Evolutionary conservation across 2,113 vertebrate genomes (phyloP).

Genomic region (Salvelinus fontinalis): DNA sequence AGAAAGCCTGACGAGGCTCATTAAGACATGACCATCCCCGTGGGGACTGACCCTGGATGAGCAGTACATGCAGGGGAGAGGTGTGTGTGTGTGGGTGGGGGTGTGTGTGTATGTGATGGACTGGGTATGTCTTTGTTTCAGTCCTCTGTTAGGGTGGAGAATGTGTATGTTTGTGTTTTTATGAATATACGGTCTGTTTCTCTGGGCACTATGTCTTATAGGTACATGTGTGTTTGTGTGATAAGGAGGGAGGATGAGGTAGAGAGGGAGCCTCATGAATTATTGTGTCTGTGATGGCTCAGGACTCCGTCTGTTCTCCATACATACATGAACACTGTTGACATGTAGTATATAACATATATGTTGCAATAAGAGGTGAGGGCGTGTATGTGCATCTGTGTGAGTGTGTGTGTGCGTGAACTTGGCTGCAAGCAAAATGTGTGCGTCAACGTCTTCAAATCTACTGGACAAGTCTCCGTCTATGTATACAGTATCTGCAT

Average conservation of each 20-base stretch:
- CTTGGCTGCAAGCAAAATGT: not conserved
- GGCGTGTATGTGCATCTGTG: not conserved
- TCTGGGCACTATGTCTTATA: not conserved
- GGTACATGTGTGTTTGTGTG: not conserved
- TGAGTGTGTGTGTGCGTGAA: not conserved
- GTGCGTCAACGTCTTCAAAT: not conserved
- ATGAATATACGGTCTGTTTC: not conserved
- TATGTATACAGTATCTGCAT: slow-evolving; percentile 8
- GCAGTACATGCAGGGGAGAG: not conserved
- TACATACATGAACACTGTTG: not conserved
- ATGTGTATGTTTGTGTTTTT: slow-evolving; percentile 9
- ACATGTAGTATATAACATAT: no score
- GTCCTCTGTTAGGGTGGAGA: no score
- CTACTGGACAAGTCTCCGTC: not conserved
- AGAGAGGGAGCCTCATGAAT: slow-evolving; percentile 46
- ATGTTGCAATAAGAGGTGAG: no score
- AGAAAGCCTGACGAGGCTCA: slow-evolving; percentile 55
- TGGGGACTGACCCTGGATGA: slow-evolving; percentile 54
- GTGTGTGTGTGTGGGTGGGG: not conserved
- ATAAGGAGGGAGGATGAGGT: not conserved
- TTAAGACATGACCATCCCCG: slow-evolving; percentile 61
- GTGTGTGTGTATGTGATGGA: no score
- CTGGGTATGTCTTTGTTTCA: no score
- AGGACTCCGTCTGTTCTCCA: slow-evolving; percentile 49
- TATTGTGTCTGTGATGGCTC: slow-evolving; percentile 54